Evolutionary conservation across 2,888 invertebrate genomes (phyloP).

Genomic region (Chelonus formosanus): DNA sequence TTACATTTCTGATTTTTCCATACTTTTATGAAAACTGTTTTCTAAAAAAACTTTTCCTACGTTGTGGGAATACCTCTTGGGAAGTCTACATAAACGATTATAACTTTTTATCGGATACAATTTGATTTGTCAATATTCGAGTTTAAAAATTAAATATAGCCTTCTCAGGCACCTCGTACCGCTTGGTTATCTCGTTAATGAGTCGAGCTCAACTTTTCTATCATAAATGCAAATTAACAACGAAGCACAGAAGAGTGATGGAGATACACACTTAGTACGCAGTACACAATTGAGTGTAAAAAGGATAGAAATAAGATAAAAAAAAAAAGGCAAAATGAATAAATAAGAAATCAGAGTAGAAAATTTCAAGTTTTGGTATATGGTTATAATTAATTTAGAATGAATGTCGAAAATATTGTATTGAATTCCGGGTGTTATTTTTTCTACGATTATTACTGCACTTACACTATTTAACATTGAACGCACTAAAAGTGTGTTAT

Average conservation of each 20-base stretch:
- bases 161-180: conserved; percentile 13
- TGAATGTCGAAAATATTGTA: too few relatives aligned
- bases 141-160: conserved; percentile 46
- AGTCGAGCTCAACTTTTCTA: conserved; percentile 49
- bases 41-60: background rate
- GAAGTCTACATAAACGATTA: conserved; percentile 36
- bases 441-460: too few relatives aligned
- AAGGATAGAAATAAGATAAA: conserved; percentile 6
- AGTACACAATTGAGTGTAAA: too few relatives aligned
- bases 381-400: too few relatives aligned
- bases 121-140: conserved; percentile 49
- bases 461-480: too few relatives aligned
- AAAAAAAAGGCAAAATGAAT: background rate
- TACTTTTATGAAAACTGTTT: background rate
- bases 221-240: conserved; percentile 46
- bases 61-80: conserved; percentile 1
- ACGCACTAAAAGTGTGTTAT: too few relatives aligned
- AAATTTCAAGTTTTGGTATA: too few relatives aligned
- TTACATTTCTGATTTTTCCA: too few relatives aligned
- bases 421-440: too few relatives aligned
- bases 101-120: conserved; percentile 46
- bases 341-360: background rate
- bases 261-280: conserved; percentile 1
- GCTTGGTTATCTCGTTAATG: conserved; percentile 48
- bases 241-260: conserved; percentile 21